Evolutionary conservation across 2,113 vertebrate genomes (phyloP), one percentile per base, ranked within the genome.

Genomic region (Zosterops japonicus): DNA sequence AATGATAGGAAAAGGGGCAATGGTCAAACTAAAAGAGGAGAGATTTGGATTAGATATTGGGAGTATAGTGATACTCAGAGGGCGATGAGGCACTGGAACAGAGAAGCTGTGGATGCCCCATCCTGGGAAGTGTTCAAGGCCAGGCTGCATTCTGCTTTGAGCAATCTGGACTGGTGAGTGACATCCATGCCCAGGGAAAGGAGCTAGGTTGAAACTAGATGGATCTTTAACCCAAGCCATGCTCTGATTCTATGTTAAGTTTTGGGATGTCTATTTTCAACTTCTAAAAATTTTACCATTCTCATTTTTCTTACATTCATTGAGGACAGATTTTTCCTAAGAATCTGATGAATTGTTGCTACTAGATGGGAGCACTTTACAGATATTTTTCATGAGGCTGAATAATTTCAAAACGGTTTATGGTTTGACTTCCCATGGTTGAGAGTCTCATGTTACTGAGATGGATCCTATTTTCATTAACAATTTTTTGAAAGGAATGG

Each of bases 351-450:
- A 84, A 64, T 57, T 83, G 42, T 17, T 94, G 28, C 20, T 89
- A 50, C 50, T 68, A 79, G 72, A 71, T 42, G 46, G 47, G 16
- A 90, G n/a, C 28, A 47, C 4, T 64, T 90, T 83, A 23, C 36
- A 70, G 52, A 39, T 79, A 87, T 59, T 93, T 95, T 63, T 78
- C 42, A 44, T 57, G 41, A 83, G 46, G 20, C 39, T 83, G 36
- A 92, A 87, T 88, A 93, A 79, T 59, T 94, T 91, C 87, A 87
- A 68, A 63, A 74, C 94, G 83, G 41, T 83, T 92, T 77, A 36
- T 13, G n/a, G 8, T 42, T 80, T 94, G 79, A 86, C n/a, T 88
- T 94, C 68, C 35, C 29, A 4, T 67, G 33, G 20, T 27, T 2
- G 2, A 91, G 41, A 69, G 65, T 82, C 83, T 93, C 24, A 5